A percentile compares a stretch with the other conserved stretches of the same genome.
Evolutionary conservation across 1,140 invertebrate species (phyloP).

Genomic region (Atta cephalotes): DNA sequence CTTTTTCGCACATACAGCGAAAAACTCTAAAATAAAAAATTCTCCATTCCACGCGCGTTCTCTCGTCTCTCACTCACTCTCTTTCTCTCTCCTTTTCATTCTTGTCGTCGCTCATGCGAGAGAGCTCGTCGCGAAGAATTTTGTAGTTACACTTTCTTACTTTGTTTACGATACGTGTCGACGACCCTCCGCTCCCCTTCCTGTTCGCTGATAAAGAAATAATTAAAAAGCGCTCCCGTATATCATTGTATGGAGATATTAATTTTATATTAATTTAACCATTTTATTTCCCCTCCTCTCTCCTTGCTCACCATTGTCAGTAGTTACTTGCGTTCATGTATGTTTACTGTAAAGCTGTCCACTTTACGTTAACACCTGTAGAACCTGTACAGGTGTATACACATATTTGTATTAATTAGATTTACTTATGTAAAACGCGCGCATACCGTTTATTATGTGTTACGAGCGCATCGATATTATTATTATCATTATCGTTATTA

Average conservation of each 20-base stretch:
- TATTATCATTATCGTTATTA: conserved; percentile 66
- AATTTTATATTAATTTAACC: conserved; percentile 36
- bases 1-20: background rate
- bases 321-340: conserved; percentile 78
- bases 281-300: background rate
- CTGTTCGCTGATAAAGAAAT: conserved; percentile 6
- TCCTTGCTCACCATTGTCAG: conserved; percentile 50
- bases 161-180: conserved; percentile 50
- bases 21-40: conserved; percentile 24
- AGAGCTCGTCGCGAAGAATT: conserved; percentile 48
- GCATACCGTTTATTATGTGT: conserved; percentile 72
- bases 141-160: conserved; percentile 62
- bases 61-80: conserved; percentile 41
- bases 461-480: conserved; percentile 74
- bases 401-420: conserved; percentile 58
- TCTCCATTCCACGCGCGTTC: conserved; percentile 55
- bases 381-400: conserved; percentile 49
- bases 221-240: conserved; percentile 40
- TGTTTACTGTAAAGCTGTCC: conserved; percentile 80
- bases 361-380: conserved; percentile 72
- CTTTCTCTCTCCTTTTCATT: conserved; percentile 39
- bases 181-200: background rate
- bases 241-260: conserved; percentile 47
- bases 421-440: conserved; percentile 67
- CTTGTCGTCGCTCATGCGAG: conserved; percentile 38